phyloP scores from a whole-genome alignment of 2,113 vertebrate species.

The Mohoua ochrocephala region DNA sequence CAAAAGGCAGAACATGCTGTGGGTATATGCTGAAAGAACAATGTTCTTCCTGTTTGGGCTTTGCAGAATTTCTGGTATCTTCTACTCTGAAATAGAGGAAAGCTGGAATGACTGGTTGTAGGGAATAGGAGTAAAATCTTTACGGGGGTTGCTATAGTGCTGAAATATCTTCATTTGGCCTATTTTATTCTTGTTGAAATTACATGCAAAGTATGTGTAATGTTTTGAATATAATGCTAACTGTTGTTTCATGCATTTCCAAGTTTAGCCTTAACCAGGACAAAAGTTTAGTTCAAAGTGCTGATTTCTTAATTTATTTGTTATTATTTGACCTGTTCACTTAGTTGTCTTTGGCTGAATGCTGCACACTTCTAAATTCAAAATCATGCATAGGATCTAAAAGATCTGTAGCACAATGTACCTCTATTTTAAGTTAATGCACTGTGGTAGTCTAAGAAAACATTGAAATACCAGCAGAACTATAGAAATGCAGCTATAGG shows the following conservation, averaged over 20 bases:
- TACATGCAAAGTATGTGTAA: not conserved
- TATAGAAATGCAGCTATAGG: not conserved
- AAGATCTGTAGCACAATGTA: not conserved
- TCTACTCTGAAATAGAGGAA: not conserved
- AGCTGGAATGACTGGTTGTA: not conserved
- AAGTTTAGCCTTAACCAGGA: not conserved
- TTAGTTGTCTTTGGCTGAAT: not conserved
- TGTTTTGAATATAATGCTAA: not conserved
- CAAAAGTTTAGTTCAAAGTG: not conserved
- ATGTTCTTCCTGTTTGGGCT: not conserved
- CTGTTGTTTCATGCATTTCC: not conserved
- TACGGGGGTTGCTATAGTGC: not conserved
- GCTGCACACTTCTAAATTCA: not conserved
- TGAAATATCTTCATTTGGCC: not conserved
- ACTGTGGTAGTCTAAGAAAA: not conserved
- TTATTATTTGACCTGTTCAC: not conserved
- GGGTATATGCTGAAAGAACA: not conserved
- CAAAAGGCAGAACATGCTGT: not conserved
- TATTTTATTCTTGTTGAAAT: not conserved
- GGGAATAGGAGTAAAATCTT: not conserved
- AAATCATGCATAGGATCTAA: not conserved
- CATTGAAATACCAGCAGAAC: not conserved
- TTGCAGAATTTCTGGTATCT: not conserved
- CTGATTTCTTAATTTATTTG: not conserved
- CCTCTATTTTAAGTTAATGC: not conserved